phyloP scores from a whole-genome alignment of 2,797 vertebrate genomes.

The Tamandua tetradactyla region DNA sequence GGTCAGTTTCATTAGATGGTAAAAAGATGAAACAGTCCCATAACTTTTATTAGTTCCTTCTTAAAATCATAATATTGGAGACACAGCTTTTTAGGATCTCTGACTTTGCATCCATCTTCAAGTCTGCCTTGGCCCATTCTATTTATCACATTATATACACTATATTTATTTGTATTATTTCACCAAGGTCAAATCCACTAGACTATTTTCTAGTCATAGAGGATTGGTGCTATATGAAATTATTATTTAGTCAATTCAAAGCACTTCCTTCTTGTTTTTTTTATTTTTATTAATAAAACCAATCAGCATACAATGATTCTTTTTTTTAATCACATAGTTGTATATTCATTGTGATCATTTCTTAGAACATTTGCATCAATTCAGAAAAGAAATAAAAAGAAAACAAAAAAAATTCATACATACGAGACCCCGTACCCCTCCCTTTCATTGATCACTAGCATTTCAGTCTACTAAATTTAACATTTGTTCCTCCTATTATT shows the following conservation, averaged over 20 bases:
- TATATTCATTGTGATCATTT: no score
- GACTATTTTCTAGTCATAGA: neutral
- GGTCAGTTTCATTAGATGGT: neutral
- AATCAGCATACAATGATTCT: no score
- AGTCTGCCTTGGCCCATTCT: neutral
- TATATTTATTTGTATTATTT: neutral
- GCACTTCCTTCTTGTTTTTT: no score
- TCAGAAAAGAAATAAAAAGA: no score
- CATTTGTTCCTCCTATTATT: no score
- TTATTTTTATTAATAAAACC: no score
- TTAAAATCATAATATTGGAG: neutral
- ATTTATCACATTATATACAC: neutral
- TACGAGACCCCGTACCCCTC: no score
- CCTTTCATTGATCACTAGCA: no score
- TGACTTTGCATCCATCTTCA: neutral
- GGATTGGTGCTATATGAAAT: neutral
- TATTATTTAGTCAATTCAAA: neutral
- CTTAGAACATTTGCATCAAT: no score
- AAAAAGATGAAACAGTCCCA: neutral
- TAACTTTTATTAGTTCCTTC: neutral
- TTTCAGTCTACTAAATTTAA: no score
- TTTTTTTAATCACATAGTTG: no score
- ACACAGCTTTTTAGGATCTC: neutral
- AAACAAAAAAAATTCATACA: no score
- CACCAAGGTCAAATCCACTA: neutral